phyloP scores from a whole-genome alignment of 2,797 vertebrate species.

The Chrosomus eos region DNA sequence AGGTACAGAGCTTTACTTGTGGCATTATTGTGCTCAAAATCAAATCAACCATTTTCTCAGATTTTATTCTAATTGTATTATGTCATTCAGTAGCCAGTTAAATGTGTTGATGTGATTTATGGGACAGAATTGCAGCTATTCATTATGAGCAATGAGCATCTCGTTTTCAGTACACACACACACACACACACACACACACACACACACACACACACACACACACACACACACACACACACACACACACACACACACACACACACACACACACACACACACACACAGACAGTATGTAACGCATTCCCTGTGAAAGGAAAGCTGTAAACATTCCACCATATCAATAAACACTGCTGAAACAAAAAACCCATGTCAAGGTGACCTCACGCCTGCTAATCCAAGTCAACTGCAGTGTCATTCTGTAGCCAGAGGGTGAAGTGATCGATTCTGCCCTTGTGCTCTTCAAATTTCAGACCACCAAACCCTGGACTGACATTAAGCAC shows the following conservation, averaged over 20 bases:
- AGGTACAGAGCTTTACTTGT: background rate
- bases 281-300: background rate
- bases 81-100: background rate
- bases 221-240: too few relatives aligned
- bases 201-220: too few relatives aligned
- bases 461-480: background rate
- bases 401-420: slow-evolving; percentile 1
- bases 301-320: background rate
- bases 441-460: slow-evolving; percentile 1
- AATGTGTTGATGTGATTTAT: background rate
- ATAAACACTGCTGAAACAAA: slow-evolving; percentile 33
- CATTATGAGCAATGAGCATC: background rate
- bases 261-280: too few relatives aligned
- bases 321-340: slow-evolving; percentile 11
- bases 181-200: too few relatives aligned
- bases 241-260: too few relatives aligned
- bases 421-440: slow-evolving; percentile 20
- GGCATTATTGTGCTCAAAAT: background rate
- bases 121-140: background rate
- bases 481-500: slow-evolving; percentile 14
- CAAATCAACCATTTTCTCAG: background rate
- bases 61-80: background rate
- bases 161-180: background rate
- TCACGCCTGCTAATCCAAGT: slow-evolving; percentile 10
- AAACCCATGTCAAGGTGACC: slow-evolving; percentile 35